Conservation (phyloP, 2,113 vertebrate species). For the Manacus vitellinus region DNA sequence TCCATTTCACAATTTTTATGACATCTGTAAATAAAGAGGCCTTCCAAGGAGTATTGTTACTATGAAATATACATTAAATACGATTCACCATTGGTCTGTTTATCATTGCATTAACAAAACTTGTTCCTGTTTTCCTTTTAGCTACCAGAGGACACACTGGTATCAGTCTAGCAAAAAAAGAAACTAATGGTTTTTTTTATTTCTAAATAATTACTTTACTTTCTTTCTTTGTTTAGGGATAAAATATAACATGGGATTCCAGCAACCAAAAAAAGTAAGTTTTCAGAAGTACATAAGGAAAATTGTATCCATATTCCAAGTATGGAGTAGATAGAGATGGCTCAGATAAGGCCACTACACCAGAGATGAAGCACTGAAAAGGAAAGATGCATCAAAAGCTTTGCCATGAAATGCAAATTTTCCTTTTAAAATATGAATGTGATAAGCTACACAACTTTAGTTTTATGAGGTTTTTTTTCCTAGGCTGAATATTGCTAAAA, state of each 20-base stretch:
- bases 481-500: background rate
- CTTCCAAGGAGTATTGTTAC: background rate
- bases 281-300: background rate
- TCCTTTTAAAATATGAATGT: background rate
- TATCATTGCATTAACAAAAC: background rate
- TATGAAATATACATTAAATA: background rate
- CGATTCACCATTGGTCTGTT: background rate
- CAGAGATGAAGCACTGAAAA: background rate
- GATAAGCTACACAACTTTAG: slow-evolving; percentile 10
- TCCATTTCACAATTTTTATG: background rate
- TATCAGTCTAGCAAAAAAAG: background rate
- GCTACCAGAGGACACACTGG: background rate
- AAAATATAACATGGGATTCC: slow-evolving; percentile 75
- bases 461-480: background rate
- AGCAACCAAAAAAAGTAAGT: slow-evolving; percentile 75
- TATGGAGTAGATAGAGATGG: background rate
- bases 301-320: background rate
- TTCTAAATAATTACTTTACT: slow-evolving; percentile 32
- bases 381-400: background rate
- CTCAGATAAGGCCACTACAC: background rate
- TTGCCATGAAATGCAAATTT: slow-evolving; percentile 6
- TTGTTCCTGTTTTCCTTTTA: background rate
- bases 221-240: slow-evolving; percentile 75
- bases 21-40: background rate
- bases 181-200: background rate